Evolutionary conservation across 1,140 invertebrate species (phyloP), one percentile per base, ranked within the genome.

Genomic region (Calephelis virginiensis): DNA sequence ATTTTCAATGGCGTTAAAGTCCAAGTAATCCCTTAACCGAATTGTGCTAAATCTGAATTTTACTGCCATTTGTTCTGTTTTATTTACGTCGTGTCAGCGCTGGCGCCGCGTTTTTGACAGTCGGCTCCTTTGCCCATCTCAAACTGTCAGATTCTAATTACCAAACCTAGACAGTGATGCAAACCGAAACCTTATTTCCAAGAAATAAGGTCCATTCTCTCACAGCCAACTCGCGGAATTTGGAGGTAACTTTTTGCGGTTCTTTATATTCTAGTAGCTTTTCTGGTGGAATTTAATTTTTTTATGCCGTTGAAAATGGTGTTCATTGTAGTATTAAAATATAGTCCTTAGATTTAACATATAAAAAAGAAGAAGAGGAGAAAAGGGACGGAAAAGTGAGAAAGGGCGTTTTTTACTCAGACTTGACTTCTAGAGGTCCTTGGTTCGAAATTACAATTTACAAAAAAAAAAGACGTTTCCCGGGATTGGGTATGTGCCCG

Each of bases 131-230:
- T 85, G 79, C 68, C 73, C 73, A 76, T 78, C 73, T 74, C 77
- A 70, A 77, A 72, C 75, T 80, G 82, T 79, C 80, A 77, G 81
- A 85, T 82, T 85, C 79, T 80, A 85, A 85, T 85, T 85, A 85
- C 77, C 72, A 75, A 78, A 67, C 11, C 53, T 59, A 59, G 53
- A 59, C 37, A n/a, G 10, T 7, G 0, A 7, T 37, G 12, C 28
- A 5, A 59, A 12, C 11, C n/a, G 10, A 17, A 38, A 59, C 53
- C n/a, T 37, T 59, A 59, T 59, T 2, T 12, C n/a, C 6, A 59
- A 9, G 37, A 5, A 7, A 59, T 38, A 59, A 59, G 37, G 53
- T 59, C n/a, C 8, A 38, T n/a, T n/a, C n/a, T n/a, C 12, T 37
- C 0, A 5, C 10, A 8, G 53, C 28, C 0, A 59, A 37, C 6